Conservation (phyloP, 2,888 invertebrate genomes). For the Rotaria magnacalcarata region DNA sequence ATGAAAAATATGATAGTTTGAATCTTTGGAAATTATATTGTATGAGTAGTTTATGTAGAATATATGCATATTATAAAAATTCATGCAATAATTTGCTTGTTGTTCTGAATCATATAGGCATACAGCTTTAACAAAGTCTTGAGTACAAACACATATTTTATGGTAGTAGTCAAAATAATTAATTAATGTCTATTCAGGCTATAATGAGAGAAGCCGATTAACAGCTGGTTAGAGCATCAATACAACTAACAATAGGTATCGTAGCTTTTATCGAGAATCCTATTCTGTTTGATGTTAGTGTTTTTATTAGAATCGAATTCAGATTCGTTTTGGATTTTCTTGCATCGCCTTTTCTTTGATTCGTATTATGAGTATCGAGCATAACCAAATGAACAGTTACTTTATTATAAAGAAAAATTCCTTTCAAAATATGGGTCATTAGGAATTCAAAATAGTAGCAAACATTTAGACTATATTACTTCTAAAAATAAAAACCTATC, state of each 20-base stretch:
- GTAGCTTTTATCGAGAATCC: slow-evolving; percentile 98
- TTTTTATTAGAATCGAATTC: slow-evolving; percentile 66
- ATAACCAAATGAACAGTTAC: slow-evolving; percentile 93
- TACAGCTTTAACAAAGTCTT: no score
- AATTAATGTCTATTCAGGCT: no score
- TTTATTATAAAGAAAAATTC: slow-evolving; percentile 90
- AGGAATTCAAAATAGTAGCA: slow-evolving; percentile 96
- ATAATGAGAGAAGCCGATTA: slow-evolving; percentile 66
- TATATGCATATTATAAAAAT: no score
- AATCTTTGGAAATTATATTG: no score
- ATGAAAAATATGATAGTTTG: no score
- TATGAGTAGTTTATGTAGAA: no score
- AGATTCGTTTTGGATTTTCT: background rate
- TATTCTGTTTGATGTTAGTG: slow-evolving; percentile 94
- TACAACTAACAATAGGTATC: slow-evolving; percentile 99
- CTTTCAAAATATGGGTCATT: slow-evolving; percentile 90
- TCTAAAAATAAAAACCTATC: slow-evolving; percentile 83
- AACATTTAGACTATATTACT: slow-evolving; percentile 84
- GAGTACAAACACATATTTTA: no score
- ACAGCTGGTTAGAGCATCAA: slow-evolving; percentile 85
- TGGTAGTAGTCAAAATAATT: no score
- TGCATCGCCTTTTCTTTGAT: slow-evolving; percentile 63
- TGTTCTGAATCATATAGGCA: no score
- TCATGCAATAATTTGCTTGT: no score
- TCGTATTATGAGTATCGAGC: slow-evolving; percentile 99